Conservation (phyloP, 2,797 vertebrate genomes). For the Sebastes diaconus region DNA sequence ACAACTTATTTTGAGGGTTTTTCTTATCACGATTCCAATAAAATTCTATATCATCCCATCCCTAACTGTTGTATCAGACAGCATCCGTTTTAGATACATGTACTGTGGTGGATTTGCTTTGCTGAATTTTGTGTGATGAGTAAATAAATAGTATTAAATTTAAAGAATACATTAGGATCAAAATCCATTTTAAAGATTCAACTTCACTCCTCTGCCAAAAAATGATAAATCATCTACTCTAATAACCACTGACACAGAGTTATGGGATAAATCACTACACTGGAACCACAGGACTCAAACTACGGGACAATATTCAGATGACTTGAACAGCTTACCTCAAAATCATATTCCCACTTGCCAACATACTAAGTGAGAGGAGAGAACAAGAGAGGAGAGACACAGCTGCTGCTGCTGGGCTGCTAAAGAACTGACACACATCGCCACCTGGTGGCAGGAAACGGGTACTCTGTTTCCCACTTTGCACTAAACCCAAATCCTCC, state of each 20-base stretch:
- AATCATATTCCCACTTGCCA: constrained; percentile 98
- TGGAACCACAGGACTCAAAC: constrained; percentile 27
- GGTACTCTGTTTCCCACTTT: neutral
- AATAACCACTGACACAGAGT: constrained; percentile 26
- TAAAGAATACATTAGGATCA: neutral
- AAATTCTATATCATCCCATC: no score
- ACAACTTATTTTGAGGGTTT: no score
- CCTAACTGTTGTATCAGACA: neutral
- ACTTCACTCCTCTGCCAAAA: neutral
- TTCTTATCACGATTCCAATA: no score
- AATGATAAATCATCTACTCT: constrained; percentile 18
- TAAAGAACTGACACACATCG: constrained; percentile 42
- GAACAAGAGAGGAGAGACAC: constrained; percentile 47
- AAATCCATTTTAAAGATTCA: neutral
- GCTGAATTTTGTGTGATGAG: neutral
- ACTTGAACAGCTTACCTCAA: constrained; percentile 88
- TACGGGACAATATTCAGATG: neutral
- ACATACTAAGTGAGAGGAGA: constrained; percentile 83
- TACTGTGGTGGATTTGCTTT: neutral
- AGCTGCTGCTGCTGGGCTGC: constrained; percentile 35
- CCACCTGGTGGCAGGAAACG: constrained; percentile 77
- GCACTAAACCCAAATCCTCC: neutral
- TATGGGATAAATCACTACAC: constrained; percentile 17
- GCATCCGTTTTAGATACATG: neutral
- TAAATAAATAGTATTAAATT: neutral